These are phyloP conservation scores for Lordiphosa andalusiaca DNA, from an alignment of 2,888 invertebrate genomes.

Conservation along the genomic window DNA sequence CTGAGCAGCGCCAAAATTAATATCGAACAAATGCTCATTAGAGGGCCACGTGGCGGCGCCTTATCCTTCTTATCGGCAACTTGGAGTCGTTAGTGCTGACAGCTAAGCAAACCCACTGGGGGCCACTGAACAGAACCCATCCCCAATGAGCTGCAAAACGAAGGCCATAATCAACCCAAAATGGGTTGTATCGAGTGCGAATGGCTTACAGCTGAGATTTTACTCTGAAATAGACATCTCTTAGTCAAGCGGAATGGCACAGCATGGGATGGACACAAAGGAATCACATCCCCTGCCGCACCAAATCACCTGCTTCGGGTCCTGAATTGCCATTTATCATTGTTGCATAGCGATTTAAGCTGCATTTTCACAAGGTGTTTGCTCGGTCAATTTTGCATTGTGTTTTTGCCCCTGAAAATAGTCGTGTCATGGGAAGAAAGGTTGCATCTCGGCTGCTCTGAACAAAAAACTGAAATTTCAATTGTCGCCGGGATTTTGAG, in stretches of 20 bases:
- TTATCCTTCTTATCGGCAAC: slow-evolving; percentile 41
- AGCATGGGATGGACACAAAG: slow-evolving; percentile 4
- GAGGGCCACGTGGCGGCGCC: slow-evolving; percentile 52
- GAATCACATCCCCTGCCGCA: slow-evolving; percentile 11
- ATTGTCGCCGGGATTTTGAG: too few species aligned
- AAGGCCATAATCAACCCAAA: slow-evolving; percentile 16
- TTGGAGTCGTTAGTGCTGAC: slow-evolving; percentile 36
- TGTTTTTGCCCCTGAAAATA: slow-evolving; percentile 39
- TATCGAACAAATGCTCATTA: slow-evolving; percentile 53
- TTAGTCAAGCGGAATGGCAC: neutral
- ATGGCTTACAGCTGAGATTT: slow-evolving; percentile 9
- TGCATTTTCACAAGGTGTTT: slow-evolving; percentile 37
- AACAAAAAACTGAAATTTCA: too few species aligned
- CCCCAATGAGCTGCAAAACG: slow-evolving; percentile 12
- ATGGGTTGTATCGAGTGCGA: neutral
- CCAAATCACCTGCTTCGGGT: slow-evolving; percentile 40
- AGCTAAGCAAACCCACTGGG: slow-evolving; percentile 47
- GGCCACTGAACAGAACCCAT: slow-evolving; percentile 11
- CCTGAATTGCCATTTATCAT: slow-evolving; percentile 39
- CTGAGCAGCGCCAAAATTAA: slow-evolving; percentile 4
- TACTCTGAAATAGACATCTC: neutral
- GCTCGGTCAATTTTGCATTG: slow-evolving; percentile 48
- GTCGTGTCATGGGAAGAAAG: slow-evolving; percentile 39
- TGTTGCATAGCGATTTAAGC: slow-evolving; percentile 35
- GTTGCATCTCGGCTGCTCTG: neutral